Conservation (phyloP, 1,140 invertebrate genomes). For the Hypothenemus hampei region DNA sequence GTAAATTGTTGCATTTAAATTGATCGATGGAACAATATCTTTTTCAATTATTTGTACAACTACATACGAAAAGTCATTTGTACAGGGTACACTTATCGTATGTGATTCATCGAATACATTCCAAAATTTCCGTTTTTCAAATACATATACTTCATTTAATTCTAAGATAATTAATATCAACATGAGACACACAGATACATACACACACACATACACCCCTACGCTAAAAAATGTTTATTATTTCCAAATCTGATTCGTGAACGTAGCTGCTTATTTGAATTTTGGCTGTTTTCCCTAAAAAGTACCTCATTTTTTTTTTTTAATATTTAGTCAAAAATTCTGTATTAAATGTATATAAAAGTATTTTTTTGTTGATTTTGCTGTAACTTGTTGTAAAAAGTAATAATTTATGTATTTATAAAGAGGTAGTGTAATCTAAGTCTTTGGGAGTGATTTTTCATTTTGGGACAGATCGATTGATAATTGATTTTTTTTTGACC, state of each 20-base stretch:
- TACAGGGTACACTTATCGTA: too few relatives aligned
- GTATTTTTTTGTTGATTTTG: conserved; percentile 16
- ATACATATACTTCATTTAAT: too few relatives aligned
- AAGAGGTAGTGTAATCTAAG: not conserved
- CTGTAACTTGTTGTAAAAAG: conserved; percentile 14
- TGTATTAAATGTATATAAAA: conserved; percentile 19
- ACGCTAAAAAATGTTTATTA: too few relatives aligned
- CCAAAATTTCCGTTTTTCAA: too few relatives aligned
- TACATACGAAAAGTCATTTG: too few relatives aligned
- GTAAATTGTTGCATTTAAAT: too few relatives aligned
- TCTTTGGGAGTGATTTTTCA: not conserved
- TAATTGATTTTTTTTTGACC: conserved; percentile 25
- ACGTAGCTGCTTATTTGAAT: conserved; percentile 30
- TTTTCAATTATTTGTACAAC: too few relatives aligned
- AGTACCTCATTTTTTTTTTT: conserved; percentile 12
- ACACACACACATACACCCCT: too few relatives aligned
- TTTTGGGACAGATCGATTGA: not conserved
- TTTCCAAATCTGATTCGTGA: too few relatives aligned
- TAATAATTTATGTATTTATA: conserved; percentile 21
- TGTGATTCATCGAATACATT: conserved; percentile 18
- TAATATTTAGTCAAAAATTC: not conserved
- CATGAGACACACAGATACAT: too few relatives aligned
- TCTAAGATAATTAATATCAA: too few relatives aligned
- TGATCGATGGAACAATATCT: too few relatives aligned
- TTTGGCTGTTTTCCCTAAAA: conserved; percentile 15